A percentile compares a stretch with the other conserved stretches of the same genome.
These are phyloP conservation scores for Podabrus alpinus DNA, from an alignment of 2,888 invertebrate genomes.

Conservation along the genomic window DNA sequence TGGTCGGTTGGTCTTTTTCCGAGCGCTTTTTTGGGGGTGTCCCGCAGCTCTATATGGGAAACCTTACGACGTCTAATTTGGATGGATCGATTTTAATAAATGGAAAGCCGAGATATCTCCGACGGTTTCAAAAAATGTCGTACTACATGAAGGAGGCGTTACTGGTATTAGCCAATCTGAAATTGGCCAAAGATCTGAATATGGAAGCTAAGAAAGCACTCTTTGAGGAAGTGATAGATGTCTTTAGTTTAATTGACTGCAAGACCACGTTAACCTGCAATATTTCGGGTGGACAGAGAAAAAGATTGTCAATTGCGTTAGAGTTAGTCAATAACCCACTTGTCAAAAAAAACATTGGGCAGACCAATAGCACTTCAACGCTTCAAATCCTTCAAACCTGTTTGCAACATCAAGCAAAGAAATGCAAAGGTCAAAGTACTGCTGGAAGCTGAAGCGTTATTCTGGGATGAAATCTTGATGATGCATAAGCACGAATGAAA, in stretches of 20 bases:
- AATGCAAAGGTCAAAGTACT: too few species aligned
- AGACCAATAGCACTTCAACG: too few species aligned
- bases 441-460: too few species aligned
- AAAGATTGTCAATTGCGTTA: constrained; percentile 86
- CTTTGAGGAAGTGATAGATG: constrained; percentile 85
- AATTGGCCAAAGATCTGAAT: constrained; percentile 80
- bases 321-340: constrained; percentile 96
- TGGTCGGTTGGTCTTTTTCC: too few species aligned
- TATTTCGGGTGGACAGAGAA: constrained; percentile 89
- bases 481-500: too few species aligned
- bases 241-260: constrained; percentile 79
- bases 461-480: too few species aligned
- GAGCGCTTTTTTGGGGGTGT: too few species aligned
- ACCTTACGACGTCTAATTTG: constrained; percentile 77
- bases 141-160: constrained; percentile 98
- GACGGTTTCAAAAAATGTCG: constrained; percentile 89
- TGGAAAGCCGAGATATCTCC: constrained; percentile 82
- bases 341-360: too few species aligned
- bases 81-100: constrained; percentile 87
- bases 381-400: too few species aligned
- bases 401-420: too few species aligned
- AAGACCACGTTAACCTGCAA: constrained; percentile 78
- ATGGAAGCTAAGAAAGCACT: constrained; percentile 75
- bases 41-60: too few species aligned
- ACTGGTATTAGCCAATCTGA: constrained; percentile 91